Base-by-base conservation (phyloP, 2,113 vertebrate genomes). In the Austrofundulus limnaeus region DNA sequence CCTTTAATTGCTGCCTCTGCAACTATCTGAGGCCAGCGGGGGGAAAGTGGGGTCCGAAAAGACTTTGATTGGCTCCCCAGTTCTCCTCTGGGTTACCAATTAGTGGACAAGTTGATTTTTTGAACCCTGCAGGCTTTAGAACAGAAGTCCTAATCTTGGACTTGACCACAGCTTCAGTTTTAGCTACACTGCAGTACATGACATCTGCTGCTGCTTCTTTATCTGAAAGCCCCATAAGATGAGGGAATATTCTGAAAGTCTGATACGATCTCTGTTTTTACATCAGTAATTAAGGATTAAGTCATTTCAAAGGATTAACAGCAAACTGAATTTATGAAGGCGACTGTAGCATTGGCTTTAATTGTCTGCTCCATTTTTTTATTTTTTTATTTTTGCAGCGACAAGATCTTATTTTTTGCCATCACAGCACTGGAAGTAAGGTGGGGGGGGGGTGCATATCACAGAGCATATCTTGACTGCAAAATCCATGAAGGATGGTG, bases 41-140 rank as follows among this genome's bases (percentile, higher is more conserved):
- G 78, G 65, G 62, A 64, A 46, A 70, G 60, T 65, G 78, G 50
- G 58, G 70, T 66, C 45, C 45, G 77, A 68, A 67, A 84, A 82
- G 41, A 76, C 59, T 83, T 84, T 88, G 86, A 88, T 86, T 87
- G 81, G 89, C 70, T 87, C 75, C 72, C 70, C 70, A 57, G 59
- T 72, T 84, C 82, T 89, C 89, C 75, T 2, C 87, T 67, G 82
- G 86, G 87, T 89, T 82, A 70, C 88, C 90, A 93, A 92, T 93
- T 93, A 92, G 92, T 85, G 83, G 70, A 73, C 70, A 77, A 81
- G 83, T 78, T 89, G 86, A 89, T 54, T 54, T 37, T 85, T 64
- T 50, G 49, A 85, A 88, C 63, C 87, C 88, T 76, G 65, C 57
- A 77, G 87, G 82, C 81, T 84, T 84, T 86, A 81, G 64, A 86